Percentiles rank a stretch among this genome's conserved stretches.
phyloP scores from a whole-genome alignment of 2,888 invertebrate genomes.

The Limnephilus marmoratus region DNA sequence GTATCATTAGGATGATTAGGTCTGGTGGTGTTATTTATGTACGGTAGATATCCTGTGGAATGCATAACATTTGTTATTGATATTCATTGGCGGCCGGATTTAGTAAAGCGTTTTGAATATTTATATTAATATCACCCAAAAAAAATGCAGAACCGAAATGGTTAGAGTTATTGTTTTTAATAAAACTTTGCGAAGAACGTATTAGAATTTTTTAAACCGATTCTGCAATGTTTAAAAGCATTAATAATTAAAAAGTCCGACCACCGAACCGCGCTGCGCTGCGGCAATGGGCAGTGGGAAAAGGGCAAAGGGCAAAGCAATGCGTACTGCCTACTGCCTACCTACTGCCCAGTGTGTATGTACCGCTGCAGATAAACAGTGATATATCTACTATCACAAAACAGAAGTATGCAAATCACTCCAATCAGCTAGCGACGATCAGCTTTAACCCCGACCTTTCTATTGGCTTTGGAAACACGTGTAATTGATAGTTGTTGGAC shows the following conservation, averaged over 20 bases:
- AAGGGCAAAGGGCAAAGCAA: neutral
- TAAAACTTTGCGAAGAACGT: no score
- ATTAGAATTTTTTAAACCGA: no score
- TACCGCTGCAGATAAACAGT: conserved; percentile 36
- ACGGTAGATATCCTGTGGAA: no score
- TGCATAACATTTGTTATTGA: no score
- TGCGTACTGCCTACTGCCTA: no score
- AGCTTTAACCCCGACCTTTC: conserved; percentile 23
- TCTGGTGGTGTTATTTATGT: no score
- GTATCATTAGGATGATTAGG: no score
- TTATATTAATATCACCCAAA: no score
- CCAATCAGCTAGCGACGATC: conserved; percentile 54
- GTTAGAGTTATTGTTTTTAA: no score
- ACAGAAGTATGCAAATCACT: conserved; percentile 53
- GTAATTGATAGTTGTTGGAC: conserved; percentile 61
- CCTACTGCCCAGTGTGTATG: neutral
- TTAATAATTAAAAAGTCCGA: conserved; percentile 3
- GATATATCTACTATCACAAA: conserved; percentile 21
- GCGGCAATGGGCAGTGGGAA: neutral
- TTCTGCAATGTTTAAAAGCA: neutral
- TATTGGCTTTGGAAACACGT: conserved; percentile 48
- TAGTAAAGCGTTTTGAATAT: no score
- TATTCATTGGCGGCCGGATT: no score
- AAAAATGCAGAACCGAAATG: no score
- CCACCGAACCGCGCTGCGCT: neutral